phyloP scores from a whole-genome alignment of 2,113 vertebrate species.

The Hystrix brachyura region DNA sequence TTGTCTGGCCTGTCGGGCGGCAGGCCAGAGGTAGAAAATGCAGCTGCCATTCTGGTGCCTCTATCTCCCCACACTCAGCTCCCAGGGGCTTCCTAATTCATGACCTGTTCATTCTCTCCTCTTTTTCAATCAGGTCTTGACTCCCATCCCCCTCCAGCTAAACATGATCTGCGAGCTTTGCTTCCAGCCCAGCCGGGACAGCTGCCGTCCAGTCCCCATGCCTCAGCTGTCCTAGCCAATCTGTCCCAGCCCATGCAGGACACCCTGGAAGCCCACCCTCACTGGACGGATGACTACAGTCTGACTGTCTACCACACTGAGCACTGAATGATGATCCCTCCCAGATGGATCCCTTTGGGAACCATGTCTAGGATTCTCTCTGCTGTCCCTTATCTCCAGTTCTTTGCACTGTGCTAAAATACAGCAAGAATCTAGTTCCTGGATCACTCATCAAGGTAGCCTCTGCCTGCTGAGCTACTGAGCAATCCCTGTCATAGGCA shows the following conservation, averaged over 20 bases:
- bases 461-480: not conserved
- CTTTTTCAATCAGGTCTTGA: not conserved
- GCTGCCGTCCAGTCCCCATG: not conserved
- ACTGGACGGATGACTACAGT: no score
- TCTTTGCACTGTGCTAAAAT: not conserved
- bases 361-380: not conserved
- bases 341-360: no score
- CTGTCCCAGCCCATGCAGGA: not conserved
- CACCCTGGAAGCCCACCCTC: not conserved
- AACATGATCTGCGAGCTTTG: not conserved
- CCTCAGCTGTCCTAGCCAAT: not conserved
- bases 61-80: not conserved
- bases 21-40: not conserved
- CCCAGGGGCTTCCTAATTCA: not conserved
- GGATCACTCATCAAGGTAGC: not conserved
- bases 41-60: rapidly evolving
- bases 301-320: not conserved
- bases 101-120: not conserved
- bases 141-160: not conserved
- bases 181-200: not conserved
- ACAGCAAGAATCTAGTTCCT: not conserved
- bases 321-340: not conserved
- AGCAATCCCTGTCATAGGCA: not conserved
- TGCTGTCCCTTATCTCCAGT: not conserved
- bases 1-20: not conserved